Evolutionary conservation across 2,113 vertebrate species (phyloP).

Genomic region (Heterocephalus glaber): DNA sequence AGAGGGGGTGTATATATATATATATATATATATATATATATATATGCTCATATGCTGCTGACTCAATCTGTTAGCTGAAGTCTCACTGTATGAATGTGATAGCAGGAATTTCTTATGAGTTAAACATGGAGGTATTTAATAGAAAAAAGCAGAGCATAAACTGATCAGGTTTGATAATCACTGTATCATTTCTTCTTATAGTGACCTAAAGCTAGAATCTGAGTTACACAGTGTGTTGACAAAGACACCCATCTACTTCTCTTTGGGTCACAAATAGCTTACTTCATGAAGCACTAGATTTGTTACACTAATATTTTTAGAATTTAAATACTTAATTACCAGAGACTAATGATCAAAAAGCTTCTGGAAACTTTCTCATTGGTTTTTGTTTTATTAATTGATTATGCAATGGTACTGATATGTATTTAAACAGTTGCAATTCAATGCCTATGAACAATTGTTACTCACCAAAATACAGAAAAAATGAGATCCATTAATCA

Average conservation of each 20-base stretch:
- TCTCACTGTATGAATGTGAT: not conserved
- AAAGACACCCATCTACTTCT: not conserved
- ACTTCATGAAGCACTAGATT: not conserved
- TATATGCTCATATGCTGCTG: no score
- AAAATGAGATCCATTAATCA: not conserved
- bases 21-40: no score
- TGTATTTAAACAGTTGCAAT: not conserved
- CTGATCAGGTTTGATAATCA: not conserved
- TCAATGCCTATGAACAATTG: not conserved
- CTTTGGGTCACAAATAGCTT: not conserved
- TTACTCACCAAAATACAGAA: not conserved
- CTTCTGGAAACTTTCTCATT: not conserved
- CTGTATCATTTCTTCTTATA: not conserved
- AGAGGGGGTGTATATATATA: not conserved
- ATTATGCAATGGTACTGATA: not conserved
- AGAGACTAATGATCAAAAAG: not conserved
- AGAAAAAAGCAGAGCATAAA: not conserved
- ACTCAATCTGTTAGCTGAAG: not conserved
- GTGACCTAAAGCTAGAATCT: not conserved
- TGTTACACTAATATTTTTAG: not conserved
- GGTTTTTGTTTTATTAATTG: not conserved
- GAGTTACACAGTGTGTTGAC: not conserved
- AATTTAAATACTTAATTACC: not conserved
- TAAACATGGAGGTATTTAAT: not conserved
- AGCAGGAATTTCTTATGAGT: not conserved